phyloP scores from a whole-genome alignment of 2,797 vertebrate genomes.

The Siniperca scherzeri region DNA sequence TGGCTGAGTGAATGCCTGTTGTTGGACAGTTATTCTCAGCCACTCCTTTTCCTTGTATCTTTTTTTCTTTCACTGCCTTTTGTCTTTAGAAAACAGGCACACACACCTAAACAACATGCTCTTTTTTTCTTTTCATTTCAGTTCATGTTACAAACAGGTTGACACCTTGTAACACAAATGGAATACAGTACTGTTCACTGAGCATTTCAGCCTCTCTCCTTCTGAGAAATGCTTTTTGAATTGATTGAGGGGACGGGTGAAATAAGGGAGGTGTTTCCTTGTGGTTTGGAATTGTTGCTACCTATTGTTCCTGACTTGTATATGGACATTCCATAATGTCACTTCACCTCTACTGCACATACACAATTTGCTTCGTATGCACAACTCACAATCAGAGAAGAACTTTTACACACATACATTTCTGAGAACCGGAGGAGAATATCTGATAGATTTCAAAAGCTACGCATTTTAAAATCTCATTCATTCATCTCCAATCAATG shows the following conservation, averaged over 20 bases:
- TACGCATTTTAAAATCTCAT: slow-evolving; percentile 3
- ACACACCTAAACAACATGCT: neutral
- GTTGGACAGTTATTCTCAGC: slow-evolving; percentile 26
- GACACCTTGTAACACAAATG: neutral
- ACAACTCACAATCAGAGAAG: neutral
- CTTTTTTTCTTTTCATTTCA: neutral
- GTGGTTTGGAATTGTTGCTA: slow-evolving; percentile 5
- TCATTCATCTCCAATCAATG: slow-evolving; percentile 21
- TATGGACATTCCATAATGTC: slow-evolving; percentile 6
- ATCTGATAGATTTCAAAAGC: slow-evolving; percentile 7
- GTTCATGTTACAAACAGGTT: neutral
- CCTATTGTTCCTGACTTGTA: neutral
- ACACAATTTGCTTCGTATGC: neutral
- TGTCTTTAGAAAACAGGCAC: slow-evolving; percentile 5
- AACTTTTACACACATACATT: neutral
- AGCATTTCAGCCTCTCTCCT: neutral
- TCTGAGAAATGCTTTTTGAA: neutral
- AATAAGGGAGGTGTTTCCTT: slow-evolving; percentile 14
- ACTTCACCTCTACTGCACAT: neutral
- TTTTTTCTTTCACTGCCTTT: neutral
- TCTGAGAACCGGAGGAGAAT: neutral
- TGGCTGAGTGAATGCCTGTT: slow-evolving; percentile 32
- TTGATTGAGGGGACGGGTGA: neutral
- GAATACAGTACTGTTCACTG: neutral
- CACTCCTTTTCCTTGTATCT: neutral